phyloP scores from a whole-genome alignment of 2,797 vertebrate species.

The Peromyscus nudipes region DNA sequence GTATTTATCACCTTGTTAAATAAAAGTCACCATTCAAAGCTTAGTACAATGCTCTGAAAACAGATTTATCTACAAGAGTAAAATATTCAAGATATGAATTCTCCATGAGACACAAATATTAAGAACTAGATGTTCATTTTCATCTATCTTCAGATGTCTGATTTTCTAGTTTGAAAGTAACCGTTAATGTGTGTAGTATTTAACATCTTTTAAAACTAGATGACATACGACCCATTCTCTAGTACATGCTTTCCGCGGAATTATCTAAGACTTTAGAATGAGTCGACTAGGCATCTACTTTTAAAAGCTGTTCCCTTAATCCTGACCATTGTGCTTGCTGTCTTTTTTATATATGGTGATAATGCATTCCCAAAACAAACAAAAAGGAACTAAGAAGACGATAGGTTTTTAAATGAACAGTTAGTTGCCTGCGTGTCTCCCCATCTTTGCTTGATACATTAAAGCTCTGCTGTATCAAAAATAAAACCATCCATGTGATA shows the following conservation, averaged over 20 bases:
- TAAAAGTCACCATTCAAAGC: constrained; percentile 39
- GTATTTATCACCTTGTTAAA: constrained; percentile 46
- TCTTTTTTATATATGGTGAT: constrained; percentile 28
- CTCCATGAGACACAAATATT: constrained; percentile 48
- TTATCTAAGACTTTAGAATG: constrained; percentile 66
- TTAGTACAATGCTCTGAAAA: background rate
- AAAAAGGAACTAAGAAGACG: background rate
- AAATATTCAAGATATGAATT: constrained; percentile 63
- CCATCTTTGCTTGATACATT: constrained; percentile 10
- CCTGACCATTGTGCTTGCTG: constrained; percentile 45
- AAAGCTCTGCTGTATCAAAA: constrained; percentile 32
- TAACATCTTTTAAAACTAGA: constrained; percentile 64
- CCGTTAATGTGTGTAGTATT: constrained; percentile 9
- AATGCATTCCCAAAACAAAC: background rate
- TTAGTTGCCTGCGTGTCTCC: constrained; percentile 65
- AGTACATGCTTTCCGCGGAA: constrained; percentile 30
- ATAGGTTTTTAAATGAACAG: constrained; percentile 31
- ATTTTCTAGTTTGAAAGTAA: background rate
- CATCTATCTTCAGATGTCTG: constrained; percentile 66
- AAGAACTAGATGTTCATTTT: constrained; percentile 54
- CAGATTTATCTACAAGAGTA: constrained; percentile 24
- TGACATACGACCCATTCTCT: background rate
- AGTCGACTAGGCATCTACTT: constrained; percentile 39
- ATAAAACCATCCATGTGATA: constrained; percentile 73
- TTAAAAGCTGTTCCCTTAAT: constrained; percentile 56